A percentile compares a stretch with the other conserved stretches of the same genome.
Evolutionary conservation across 2,888 invertebrate genomes (phyloP).

Genomic region (Eristalis intricaria): DNA sequence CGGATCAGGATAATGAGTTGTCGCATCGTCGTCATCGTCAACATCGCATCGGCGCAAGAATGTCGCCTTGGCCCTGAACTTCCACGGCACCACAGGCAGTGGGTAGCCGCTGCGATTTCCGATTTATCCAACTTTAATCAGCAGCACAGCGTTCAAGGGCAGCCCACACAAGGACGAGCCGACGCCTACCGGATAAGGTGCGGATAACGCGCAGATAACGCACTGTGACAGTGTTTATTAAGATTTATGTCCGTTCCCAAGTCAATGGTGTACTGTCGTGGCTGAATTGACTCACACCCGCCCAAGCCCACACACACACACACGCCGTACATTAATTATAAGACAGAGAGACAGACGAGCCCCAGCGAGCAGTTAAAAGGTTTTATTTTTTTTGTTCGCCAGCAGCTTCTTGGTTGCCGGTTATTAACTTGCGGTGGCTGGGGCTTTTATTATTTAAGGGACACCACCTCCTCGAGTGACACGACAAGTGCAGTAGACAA

Average conservation of each 20-base stretch:
- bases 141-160: conserved; percentile 16
- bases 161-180: background rate
- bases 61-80: background rate
- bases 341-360: conserved; percentile 15
- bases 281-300: background rate
- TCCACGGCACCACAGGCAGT: background rate
- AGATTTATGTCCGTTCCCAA: conserved; percentile 45
- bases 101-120: conserved; percentile 1
- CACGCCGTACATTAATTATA: conserved; percentile 31
- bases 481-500: conserved; percentile 23
- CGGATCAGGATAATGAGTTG: background rate
- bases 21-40: background rate
- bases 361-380: conserved; percentile 31
- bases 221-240: conserved; percentile 53
- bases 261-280: conserved; percentile 46
- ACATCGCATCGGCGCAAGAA: conserved; percentile 25
- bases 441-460: conserved; percentile 31
- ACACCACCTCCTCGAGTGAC: background rate
- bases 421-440: conserved; percentile 8
- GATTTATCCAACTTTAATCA: conserved; percentile 37
- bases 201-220: conserved; percentile 20
- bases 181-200: conserved; percentile 18
- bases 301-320: background rate
- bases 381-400: background rate
- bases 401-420: background rate